Conservation (phyloP, 2,888 invertebrate species). For the Sisyra terminalis region DNA sequence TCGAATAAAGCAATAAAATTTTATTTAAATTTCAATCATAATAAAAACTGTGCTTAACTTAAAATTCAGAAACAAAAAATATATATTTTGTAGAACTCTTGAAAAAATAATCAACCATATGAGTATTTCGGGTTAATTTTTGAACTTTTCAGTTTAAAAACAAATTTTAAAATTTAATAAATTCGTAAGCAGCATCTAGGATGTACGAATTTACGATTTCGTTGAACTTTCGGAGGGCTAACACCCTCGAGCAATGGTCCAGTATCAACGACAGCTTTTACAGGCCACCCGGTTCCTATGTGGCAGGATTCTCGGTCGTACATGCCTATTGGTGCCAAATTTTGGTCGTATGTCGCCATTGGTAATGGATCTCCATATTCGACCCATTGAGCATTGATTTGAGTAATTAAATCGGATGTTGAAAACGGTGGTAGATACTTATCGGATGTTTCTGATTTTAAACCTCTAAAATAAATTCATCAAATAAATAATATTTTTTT, state of each 20-base stretch:
- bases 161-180: no score
- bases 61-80: no score
- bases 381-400: slow-evolving; percentile 17
- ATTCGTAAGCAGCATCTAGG: no score
- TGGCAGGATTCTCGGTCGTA: slow-evolving; percentile 28
- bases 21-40: no score
- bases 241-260: slow-evolving; percentile 5
- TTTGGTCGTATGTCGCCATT: slow-evolving; percentile 21
- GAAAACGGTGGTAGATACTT: slow-evolving; percentile 18
- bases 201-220: no score
- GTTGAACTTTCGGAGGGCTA: no score
- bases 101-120: no score
- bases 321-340: slow-evolving; percentile 25
- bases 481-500: slow-evolving; percentile 3
- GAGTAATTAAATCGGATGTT: slow-evolving; percentile 20
- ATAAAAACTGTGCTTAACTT: no score
- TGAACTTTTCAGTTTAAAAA: no score
- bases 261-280: slow-evolving; percentile 19
- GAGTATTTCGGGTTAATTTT: no score
- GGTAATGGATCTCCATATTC: slow-evolving; percentile 18
- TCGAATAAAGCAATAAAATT: no score
- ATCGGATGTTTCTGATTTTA: slow-evolving; percentile 20
- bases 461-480: slow-evolving; percentile 19
- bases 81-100: no score
- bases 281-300: slow-evolving; percentile 25